phyloP scores from a whole-genome alignment of 1,140 invertebrate species.

The Drosophila auraria region DNA sequence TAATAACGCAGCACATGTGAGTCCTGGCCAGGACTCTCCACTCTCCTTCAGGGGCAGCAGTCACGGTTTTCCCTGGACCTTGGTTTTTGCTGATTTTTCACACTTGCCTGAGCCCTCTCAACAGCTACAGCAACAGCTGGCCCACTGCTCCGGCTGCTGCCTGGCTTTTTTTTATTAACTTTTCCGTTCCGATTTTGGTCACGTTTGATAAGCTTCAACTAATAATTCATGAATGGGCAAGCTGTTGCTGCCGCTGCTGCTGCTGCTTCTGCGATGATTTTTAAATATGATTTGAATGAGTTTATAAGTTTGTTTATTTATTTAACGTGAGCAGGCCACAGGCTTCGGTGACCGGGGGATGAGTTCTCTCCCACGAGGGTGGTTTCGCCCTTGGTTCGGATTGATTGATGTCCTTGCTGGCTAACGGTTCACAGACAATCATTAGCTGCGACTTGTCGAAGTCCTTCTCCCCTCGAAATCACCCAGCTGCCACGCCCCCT shows the following conservation, averaged over 20 bases:
- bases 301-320: slow-evolving; percentile 82
- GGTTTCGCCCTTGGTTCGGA: slow-evolving; percentile 48
- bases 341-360: neutral
- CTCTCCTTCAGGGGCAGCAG: slow-evolving; percentile 14
- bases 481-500: slow-evolving; percentile 48
- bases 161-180: slow-evolving; percentile 68
- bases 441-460: slow-evolving; percentile 66
- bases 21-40: slow-evolving; percentile 21
- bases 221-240: slow-evolving; percentile 80
- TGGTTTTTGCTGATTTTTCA: slow-evolving; percentile 71
- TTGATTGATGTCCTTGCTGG: slow-evolving; percentile 77
- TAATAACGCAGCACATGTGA: slow-evolving; percentile 63
- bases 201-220: slow-evolving; percentile 79
- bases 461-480: slow-evolving; percentile 15
- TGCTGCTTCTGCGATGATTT: slow-evolving; percentile 62
- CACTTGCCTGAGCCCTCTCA: slow-evolving; percentile 50
- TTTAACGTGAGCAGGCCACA: slow-evolving; percentile 46
- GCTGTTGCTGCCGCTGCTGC: slow-evolving; percentile 68
- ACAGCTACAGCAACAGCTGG: slow-evolving; percentile 71
- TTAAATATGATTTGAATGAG: slow-evolving; percentile 82
- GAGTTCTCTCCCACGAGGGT: slow-evolving; percentile 16
- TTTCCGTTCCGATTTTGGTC: slow-evolving; percentile 69
- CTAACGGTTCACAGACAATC: slow-evolving; percentile 69
- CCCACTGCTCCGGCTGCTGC: slow-evolving; percentile 16
- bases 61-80: slow-evolving; percentile 37